Conservation (phyloP, 2,113 vertebrate species). For the Turnix velox region DNA sequence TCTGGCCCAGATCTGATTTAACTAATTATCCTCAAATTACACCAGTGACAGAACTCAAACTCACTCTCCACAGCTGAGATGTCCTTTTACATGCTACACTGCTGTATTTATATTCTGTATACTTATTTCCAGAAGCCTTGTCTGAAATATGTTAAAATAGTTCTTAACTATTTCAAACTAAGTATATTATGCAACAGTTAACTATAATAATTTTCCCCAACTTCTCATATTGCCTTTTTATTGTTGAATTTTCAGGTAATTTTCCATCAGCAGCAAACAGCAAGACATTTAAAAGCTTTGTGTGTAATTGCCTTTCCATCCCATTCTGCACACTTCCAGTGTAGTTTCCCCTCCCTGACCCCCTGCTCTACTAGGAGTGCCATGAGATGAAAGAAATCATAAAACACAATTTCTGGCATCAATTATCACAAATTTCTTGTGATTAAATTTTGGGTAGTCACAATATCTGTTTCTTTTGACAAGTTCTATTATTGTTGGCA, state of each 20-base stretch:
- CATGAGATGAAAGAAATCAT: conserved; percentile 47
- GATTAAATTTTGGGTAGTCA: conserved; percentile 66
- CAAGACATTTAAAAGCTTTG: conserved; percentile 1
- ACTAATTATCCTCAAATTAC: neutral
- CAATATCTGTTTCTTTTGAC: conserved; percentile 54
- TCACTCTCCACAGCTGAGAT: neutral
- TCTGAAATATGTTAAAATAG: neutral
- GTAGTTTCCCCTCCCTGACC: neutral
- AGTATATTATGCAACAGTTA: neutral
- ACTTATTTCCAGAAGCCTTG: neutral
- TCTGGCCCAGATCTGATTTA: neutral
- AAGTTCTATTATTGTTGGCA: conserved; percentile 53
- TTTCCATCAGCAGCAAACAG: conserved; percentile 39
- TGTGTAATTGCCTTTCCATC: conserved; percentile 14
- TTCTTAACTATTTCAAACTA: conserved; percentile 13
- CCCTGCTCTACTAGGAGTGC: neutral
- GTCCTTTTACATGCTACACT: neutral
- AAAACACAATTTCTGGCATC: conserved; percentile 47
- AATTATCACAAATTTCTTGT: conserved; percentile 56
- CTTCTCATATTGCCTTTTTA: neutral
- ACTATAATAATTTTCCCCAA: neutral
- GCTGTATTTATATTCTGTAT: too few species aligned
- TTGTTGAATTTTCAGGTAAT: neutral
- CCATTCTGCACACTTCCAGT: neutral
- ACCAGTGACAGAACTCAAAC: neutral